A percentile compares a stretch with the other conserved stretches of the same genome.
These are phyloP conservation scores for Pammene fasciana DNA, from an alignment of 2,888 invertebrate species.

Conservation along the genomic window DNA sequence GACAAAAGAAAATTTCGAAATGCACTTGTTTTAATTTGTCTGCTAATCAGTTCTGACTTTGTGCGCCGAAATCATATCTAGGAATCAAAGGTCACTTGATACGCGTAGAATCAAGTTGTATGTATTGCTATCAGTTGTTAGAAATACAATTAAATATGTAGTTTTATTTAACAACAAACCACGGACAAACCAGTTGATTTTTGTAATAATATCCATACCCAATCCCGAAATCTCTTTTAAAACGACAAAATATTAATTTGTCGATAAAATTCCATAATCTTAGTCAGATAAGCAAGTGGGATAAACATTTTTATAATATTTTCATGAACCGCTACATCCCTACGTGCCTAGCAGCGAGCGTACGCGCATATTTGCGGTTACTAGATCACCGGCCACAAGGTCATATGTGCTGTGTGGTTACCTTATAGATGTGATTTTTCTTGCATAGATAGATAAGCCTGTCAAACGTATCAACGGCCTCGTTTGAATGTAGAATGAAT, in stretches of 20 bases:
- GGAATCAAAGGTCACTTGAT: constrained; percentile 5
- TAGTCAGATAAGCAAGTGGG: constrained; percentile 12
- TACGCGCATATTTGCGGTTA: constrained; percentile 20
- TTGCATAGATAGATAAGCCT: background rate
- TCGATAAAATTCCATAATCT: constrained; percentile 19
- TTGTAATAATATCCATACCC: too few relatives aligned
- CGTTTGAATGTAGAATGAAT: constrained; percentile 23
- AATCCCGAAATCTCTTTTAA: too few relatives aligned
- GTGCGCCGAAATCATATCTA: background rate
- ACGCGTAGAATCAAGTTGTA: background rate
- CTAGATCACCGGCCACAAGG: background rate
- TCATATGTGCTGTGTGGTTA: background rate
- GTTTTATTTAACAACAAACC: too few relatives aligned
- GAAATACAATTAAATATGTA: too few relatives aligned
- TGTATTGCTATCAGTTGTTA: too few relatives aligned
- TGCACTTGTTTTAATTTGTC: constrained; percentile 14
- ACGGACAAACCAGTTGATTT: too few relatives aligned
- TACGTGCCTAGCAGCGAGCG: constrained; percentile 20
- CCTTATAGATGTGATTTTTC: background rate
- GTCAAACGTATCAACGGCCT: constrained; percentile 21
- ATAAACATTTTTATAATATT: too few relatives aligned
- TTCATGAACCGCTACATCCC: constrained; percentile 8
- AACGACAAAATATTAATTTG: too few relatives aligned
- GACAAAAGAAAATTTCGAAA: constrained; percentile 24
- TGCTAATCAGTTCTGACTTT: constrained; percentile 2